Base-by-base conservation (phyloP, 2,113 vertebrate genomes). In the Tupaia tana region DNA sequence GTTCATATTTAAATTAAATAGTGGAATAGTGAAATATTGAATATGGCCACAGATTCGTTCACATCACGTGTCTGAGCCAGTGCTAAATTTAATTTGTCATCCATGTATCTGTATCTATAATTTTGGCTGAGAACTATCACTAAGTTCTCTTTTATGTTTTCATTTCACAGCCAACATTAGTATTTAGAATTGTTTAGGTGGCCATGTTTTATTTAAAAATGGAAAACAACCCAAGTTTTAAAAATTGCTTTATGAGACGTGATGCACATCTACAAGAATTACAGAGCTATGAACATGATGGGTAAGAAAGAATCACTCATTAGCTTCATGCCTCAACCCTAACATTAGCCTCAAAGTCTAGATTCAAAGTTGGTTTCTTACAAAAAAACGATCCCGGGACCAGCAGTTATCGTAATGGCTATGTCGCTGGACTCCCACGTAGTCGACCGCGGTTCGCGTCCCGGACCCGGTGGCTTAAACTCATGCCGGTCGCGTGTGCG, bases 321-420 rank as follows among this genome's bases (percentile, higher is more conserved):
- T 79, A 77, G 29, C 79, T 91, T 70, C 73, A 58, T 43, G 14
- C 61, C 24, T 94, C 52, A 79, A 31, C 24, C 29, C 29, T 84
- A 31, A 89, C 7, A 43, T n/a, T 7, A 64, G 52, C 29, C 56
- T 96, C 64, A 89, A 87, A 89, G n/a, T 74, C 81, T 91, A n/a
- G 18, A 14, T 75, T 93, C 63, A 75, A 27, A 74, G n/a, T 84
- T 86, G 34, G 2, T 54, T 96, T 86, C 31, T 67, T 92, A 58
- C 12, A 79, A 63, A 92, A 63, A 92, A n/a, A n/a, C n/a, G n/a
- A n/a, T n/a, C n/a, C n/a, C n/a, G n/a, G n/a, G n/a, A n/a, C n/a
- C n/a, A n/a, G n/a, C n/a, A n/a, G n/a, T n/a, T n/a, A n/a, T n/a
- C n/a, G n/a, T n/a, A n/a, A n/a, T n/a, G n/a, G n/a, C n/a, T n/a